phyloP scores from a whole-genome alignment of 1,140 invertebrate species.

The Drosophila serrata region DNA sequence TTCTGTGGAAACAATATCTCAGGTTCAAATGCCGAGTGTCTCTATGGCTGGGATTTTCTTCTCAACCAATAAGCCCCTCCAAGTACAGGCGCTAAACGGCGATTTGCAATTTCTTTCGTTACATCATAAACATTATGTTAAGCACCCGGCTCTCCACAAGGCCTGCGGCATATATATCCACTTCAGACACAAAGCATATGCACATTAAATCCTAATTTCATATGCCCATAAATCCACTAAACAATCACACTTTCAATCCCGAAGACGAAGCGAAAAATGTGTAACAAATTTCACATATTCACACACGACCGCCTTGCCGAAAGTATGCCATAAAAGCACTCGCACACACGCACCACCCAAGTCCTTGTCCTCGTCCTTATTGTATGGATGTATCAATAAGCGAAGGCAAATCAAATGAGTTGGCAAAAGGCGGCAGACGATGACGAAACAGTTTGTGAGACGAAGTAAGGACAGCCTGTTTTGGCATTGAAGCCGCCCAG shows the following conservation, averaged over 20 bases:
- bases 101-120: conserved; percentile 61
- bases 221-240: conserved; percentile 82
- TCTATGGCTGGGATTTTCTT: conserved; percentile 6
- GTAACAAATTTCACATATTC: conserved; percentile 80
- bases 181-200: conserved; percentile 73
- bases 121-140: conserved; percentile 80
- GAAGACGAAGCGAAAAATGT: conserved; percentile 66
- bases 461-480: conserved; percentile 15
- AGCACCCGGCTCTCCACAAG: conserved; percentile 45
- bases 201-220: conserved; percentile 83
- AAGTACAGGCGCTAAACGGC: conserved; percentile 45
- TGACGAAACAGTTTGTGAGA: conserved; percentile 31
- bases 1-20: not conserved
- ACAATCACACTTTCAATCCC: conserved; percentile 75
- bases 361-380: conserved; percentile 1
- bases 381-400: conserved; percentile 69
- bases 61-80: conserved; percentile 3
- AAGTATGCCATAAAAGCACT: conserved; percentile 78
- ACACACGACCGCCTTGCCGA: conserved; percentile 68
- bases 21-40: not conserved
- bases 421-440: conserved; percentile 69
- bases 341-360: conserved; percentile 40
- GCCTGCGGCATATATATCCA: conserved; percentile 66
- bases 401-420: conserved; percentile 76
- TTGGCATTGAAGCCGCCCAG: conserved; percentile 46